Evolutionary conservation across 2,113 vertebrate species (phyloP).

Genomic region (Pygoscelis antarcticus): DNA sequence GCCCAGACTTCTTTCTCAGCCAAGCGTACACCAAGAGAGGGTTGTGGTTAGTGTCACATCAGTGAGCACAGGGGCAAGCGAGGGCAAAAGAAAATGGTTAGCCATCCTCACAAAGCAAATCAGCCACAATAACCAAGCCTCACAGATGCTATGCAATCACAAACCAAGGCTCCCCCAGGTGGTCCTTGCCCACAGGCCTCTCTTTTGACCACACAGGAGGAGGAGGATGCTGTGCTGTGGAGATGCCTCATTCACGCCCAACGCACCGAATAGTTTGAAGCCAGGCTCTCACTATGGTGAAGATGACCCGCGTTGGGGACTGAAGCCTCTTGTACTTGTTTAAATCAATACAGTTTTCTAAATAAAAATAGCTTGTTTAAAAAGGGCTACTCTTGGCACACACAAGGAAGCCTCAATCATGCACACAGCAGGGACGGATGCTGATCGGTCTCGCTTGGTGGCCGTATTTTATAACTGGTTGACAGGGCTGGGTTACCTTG

Average conservation of each 20-base stretch:
- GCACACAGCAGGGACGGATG: not conserved
- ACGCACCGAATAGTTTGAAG: not conserved
- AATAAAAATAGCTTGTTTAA: not conserved
- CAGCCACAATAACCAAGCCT: not conserved
- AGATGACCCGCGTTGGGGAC: not conserved
- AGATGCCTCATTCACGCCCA: not conserved
- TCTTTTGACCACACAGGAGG: slow-evolving; percentile 18
- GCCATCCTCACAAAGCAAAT: not conserved
- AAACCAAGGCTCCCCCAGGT: not conserved
- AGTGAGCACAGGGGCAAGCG: not conserved
- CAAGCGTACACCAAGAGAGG: not conserved
- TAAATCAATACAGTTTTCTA: slow-evolving; percentile 13
- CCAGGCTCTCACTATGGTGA: not conserved
- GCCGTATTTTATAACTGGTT: not conserved
- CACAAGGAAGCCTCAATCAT: not conserved
- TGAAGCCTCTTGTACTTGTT: not conserved
- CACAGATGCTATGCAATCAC: not conserved
- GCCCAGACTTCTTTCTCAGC: not conserved
- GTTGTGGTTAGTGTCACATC: not conserved
- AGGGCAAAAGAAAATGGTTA: not conserved
- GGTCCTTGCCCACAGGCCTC: not conserved
- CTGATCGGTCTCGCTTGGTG: not conserved
- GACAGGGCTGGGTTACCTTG: slow-evolving; percentile 76
- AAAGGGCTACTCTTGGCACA: not conserved
- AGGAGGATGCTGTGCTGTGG: not conserved